Conservation (phyloP, 2,113 vertebrate genomes). For the Parotia lawesii region DNA sequence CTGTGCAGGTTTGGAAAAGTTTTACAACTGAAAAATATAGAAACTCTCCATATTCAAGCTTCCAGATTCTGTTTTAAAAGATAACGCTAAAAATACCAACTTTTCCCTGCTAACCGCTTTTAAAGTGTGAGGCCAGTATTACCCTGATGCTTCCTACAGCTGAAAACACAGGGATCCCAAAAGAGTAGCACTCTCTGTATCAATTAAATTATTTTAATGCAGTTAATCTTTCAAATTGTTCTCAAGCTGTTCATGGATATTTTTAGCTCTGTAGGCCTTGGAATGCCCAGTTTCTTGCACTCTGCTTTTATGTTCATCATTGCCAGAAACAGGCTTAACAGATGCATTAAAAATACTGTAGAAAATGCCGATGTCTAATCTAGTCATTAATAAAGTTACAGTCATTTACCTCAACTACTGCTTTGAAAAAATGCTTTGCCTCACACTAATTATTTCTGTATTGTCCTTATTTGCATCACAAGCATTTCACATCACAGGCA, state of each 20-base stretch:
- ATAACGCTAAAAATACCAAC: not conserved
- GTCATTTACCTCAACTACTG: not conserved
- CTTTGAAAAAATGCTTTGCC: conserved; percentile 10
- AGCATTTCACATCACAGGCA: conserved; percentile 8
- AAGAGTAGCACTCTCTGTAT: not conserved
- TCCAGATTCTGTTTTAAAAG: not conserved
- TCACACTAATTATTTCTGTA: conserved; percentile 16
- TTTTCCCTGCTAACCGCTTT: not conserved
- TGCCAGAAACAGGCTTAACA: not conserved
- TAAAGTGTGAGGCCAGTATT: not conserved
- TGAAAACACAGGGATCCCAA: not conserved
- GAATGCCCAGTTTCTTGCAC: not conserved
- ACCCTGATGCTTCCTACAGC: not conserved
- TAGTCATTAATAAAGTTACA: not conserved
- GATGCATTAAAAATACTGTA: not conserved
- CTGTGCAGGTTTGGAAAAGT: not conserved
- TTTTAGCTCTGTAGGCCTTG: not conserved
- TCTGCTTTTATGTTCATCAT: not conserved
- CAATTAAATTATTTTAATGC: not conserved
- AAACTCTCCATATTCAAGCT: not conserved
- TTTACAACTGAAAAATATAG: not conserved
- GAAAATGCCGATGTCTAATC: not conserved
- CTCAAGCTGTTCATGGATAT: not conserved
- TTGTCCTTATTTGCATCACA: conserved; percentile 15
- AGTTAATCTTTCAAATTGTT: not conserved